phyloP scores from a whole-genome alignment of 2,113 vertebrate genomes.

The Prinia subflava region DNA sequence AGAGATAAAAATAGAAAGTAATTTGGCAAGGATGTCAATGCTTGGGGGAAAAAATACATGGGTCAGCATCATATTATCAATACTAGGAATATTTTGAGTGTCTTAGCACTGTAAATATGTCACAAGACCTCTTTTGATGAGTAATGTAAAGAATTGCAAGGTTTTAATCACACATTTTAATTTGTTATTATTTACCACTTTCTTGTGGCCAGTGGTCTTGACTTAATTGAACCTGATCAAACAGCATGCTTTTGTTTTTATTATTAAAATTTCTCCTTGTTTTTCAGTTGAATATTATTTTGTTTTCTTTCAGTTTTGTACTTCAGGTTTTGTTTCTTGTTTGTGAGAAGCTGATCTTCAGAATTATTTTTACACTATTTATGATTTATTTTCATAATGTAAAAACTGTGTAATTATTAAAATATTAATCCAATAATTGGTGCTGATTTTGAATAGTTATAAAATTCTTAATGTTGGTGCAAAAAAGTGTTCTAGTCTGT shows the following conservation, averaged over 20 bases:
- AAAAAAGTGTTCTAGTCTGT: background rate
- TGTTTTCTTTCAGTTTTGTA: slow-evolving; percentile 71
- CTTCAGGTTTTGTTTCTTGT: slow-evolving; percentile 73
- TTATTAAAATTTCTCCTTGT: slow-evolving; percentile 63
- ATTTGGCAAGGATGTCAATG: slow-evolving; percentile 60
- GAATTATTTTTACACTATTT: slow-evolving; percentile 89
- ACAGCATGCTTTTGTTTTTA: slow-evolving; percentile 55
- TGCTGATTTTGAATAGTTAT: slow-evolving; percentile 64
- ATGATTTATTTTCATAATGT: slow-evolving; percentile 87
- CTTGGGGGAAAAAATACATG: slow-evolving; percentile 23
- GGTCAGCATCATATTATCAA: slow-evolving; percentile 48
- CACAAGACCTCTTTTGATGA: slow-evolving; percentile 43
- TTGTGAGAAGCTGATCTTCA: slow-evolving; percentile 85
- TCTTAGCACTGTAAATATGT: slow-evolving; percentile 68
- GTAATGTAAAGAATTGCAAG: slow-evolving; percentile 62
- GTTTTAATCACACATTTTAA: slow-evolving; percentile 56
- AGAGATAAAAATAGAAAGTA: slow-evolving; percentile 50
- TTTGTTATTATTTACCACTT: slow-evolving; percentile 65
- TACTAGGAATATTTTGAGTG: slow-evolving; percentile 50
- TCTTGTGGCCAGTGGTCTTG: slow-evolving; percentile 56
- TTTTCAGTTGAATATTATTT: slow-evolving; percentile 67
- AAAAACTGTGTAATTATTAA: slow-evolving; percentile 85
- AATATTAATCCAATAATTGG: slow-evolving; percentile 72
- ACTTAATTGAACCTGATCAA: slow-evolving; percentile 45
- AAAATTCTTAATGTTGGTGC: slow-evolving; percentile 48